A percentile compares a stretch with the other conserved stretches of the same genome.
Conservation (phyloP, 1,140 invertebrate genomes). For the Caenorhabditis elegans region WBcel235 BX284605.5:12499501-12500000, state of each 20-base stretch:
- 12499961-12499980: background rate
- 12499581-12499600: background rate
- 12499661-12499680: background rate
- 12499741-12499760: slow-evolving; percentile 17
- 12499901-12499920: background rate
- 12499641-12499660: background rate
- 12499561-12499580: background rate
- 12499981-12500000: background rate
- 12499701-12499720: slow-evolving; percentile 14
- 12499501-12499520: slow-evolving; percentile 19
- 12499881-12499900: background rate
- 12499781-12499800: background rate
- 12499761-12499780: slow-evolving; percentile 20
- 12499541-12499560: background rate
- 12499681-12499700: background rate
- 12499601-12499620: too few species aligned
- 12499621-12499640: background rate
- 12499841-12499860: too few species aligned
- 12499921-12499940: slow-evolving; percentile 14
- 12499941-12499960: background rate
- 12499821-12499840: background rate
- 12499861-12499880: background rate
- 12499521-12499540: background rate
- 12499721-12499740: slow-evolving; percentile 28
- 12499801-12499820: background rate